Conservation (phyloP, 2,888 invertebrate genomes). For the Molorchus minor region DNA sequence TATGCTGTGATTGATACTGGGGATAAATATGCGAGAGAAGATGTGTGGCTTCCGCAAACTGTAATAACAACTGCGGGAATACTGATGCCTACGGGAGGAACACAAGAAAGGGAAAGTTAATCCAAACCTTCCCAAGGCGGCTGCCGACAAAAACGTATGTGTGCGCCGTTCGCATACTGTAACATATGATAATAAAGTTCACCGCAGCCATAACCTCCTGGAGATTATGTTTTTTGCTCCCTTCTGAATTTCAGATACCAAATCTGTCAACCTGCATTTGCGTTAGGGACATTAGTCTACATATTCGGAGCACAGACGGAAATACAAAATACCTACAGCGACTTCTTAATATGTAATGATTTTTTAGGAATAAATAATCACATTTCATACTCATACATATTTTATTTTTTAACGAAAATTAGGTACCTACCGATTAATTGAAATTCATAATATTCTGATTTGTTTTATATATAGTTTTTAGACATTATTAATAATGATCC, state of each 20-base stretch:
- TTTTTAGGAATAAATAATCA: no score
- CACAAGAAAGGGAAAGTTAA: conserved; percentile 46
- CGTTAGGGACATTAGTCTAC: no score
- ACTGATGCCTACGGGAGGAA: conserved; percentile 39
- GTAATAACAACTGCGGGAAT: conserved; percentile 49
- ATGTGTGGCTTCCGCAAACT: conserved; percentile 53
- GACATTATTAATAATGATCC: no score
- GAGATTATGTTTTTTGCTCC: conserved; percentile 22
- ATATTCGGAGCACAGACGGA: no score
- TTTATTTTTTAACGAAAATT: no score
- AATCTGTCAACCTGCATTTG: background rate
- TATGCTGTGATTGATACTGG: conserved; percentile 39
- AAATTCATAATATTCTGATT: no score
- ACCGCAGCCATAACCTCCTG: conserved; percentile 19
- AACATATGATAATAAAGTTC: conserved; percentile 38
- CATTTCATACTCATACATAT: no score
- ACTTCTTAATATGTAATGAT: no score
- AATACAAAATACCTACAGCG: no score
- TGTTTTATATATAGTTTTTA: no score
- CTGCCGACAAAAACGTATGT: conserved; percentile 49
- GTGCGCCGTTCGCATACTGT: conserved; percentile 39
- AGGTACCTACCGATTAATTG: no score
- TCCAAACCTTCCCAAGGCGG: conserved; percentile 49
- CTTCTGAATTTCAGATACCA: background rate
- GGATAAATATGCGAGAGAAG: conserved; percentile 40